Conservation (phyloP, 2,797 vertebrate genomes). For the Macropus fuliginosus region DNA sequence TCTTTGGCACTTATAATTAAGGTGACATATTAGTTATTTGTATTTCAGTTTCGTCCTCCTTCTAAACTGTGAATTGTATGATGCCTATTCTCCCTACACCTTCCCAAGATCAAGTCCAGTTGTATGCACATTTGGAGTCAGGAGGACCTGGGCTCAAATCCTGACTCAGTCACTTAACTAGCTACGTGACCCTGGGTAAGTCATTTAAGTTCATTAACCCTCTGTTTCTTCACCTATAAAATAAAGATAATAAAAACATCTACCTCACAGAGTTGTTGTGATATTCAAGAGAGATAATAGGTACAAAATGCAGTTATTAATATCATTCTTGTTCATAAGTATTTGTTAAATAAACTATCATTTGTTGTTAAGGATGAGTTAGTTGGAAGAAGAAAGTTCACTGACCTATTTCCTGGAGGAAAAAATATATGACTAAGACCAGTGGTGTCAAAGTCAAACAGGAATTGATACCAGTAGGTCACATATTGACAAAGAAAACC, state of each 20-base stretch:
- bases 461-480: background rate
- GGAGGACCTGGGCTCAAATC: background rate
- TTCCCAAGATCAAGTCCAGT: background rate
- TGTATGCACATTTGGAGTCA: background rate
- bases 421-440: background rate
- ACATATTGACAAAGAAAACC: background rate
- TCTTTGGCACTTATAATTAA: background rate
- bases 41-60: background rate
- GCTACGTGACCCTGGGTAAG: background rate
- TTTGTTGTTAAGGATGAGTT: background rate
- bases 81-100: background rate
- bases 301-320: background rate
- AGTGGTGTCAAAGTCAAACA: background rate
- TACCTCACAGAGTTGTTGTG: background rate
- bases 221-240: constrained; percentile 25
- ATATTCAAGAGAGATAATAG: background rate
- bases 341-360: background rate
- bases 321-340: background rate
- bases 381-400: background rate
- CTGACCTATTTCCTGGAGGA: background rate
- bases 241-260: background rate
- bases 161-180: background rate
- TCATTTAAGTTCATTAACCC: background rate
- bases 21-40: background rate
- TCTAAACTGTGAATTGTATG: background rate